Conservation (phyloP, 2,888 invertebrate species). For the Diplolepis rosae region DNA sequence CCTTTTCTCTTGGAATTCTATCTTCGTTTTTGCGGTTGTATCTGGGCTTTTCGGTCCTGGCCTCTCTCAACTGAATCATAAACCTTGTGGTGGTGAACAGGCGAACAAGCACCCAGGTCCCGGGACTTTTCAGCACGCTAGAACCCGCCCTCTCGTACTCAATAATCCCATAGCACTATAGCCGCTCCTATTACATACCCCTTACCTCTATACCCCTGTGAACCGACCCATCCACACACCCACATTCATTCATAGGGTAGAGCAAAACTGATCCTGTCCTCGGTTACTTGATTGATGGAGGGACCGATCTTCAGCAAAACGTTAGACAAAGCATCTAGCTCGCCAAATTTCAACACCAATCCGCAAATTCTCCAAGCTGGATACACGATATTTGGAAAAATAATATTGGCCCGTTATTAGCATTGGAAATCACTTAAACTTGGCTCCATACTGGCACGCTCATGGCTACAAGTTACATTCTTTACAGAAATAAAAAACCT, state of each 20-base stretch:
- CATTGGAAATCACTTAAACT: too few species aligned
- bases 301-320: slow-evolving; percentile 57
- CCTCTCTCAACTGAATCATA: slow-evolving; percentile 58
- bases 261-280: slow-evolving; percentile 46
- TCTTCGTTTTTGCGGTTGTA: slow-evolving; percentile 51
- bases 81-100: slow-evolving; percentile 66
- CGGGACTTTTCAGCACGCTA: slow-evolving; percentile 68
- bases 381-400: too few species aligned
- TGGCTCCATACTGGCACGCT: too few species aligned
- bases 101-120: slow-evolving; percentile 63
- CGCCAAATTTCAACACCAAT: slow-evolving; percentile 10
- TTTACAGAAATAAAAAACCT: too few species aligned
- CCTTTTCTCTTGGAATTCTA: slow-evolving; percentile 39
- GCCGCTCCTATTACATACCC: slow-evolving; percentile 62
- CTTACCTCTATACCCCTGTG: slow-evolving; percentile 36
- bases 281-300: slow-evolving; percentile 63
- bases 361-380: too few species aligned
- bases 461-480: too few species aligned
- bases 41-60: slow-evolving; percentile 46
- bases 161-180: slow-evolving; percentile 65
- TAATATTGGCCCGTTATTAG: too few species aligned
- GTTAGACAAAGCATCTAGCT: slow-evolving; percentile 47
- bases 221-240: slow-evolving; percentile 29
- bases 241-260: slow-evolving; percentile 25
- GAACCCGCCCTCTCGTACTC: slow-evolving; percentile 61